These are phyloP conservation scores for Leucozona laternaria DNA, from an alignment of 2,888 invertebrate genomes.

Conservation along the genomic window DNA sequence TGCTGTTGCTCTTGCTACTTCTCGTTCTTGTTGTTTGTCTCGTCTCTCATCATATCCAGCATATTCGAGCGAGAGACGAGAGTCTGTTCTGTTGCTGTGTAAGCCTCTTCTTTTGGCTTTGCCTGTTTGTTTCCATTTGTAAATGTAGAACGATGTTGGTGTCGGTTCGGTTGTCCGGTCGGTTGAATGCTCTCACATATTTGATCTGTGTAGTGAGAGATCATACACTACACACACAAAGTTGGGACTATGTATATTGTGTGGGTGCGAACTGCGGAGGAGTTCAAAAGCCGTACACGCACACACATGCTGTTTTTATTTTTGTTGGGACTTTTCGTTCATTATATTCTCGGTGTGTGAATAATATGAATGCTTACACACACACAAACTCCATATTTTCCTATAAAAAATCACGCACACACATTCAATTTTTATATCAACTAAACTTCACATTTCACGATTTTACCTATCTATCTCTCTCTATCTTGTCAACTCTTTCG, in stretches of 20 bases:
- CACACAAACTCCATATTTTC: background rate
- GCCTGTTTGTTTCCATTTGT: constrained; percentile 4
- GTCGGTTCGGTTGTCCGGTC: constrained; percentile 53
- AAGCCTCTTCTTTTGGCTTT: constrained; percentile 32
- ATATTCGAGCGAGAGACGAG: constrained; percentile 2
- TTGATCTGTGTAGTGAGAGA: constrained; percentile 32
- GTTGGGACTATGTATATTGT: background rate
- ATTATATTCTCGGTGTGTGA: background rate
- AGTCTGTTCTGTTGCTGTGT: background rate
- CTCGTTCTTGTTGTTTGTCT: constrained; percentile 41
- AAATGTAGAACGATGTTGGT: background rate
- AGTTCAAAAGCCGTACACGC: constrained; percentile 32
- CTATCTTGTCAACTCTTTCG: background rate
- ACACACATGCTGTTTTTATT: background rate
- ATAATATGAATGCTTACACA: background rate
- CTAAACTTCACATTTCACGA: constrained; percentile 47
- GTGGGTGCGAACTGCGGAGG: constrained; percentile 67
- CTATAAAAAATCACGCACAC: background rate
- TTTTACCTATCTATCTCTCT: background rate
- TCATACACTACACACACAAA: background rate
- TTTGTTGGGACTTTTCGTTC: background rate
- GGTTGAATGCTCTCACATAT: constrained; percentile 63
- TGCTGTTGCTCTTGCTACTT: constrained; percentile 11
- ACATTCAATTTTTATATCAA: constrained; percentile 2
- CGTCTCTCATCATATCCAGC: constrained; percentile 8